These are phyloP conservation scores for Ciconia maguari DNA, from an alignment of 2,113 vertebrate genomes.

Conservation along the genomic window DNA sequence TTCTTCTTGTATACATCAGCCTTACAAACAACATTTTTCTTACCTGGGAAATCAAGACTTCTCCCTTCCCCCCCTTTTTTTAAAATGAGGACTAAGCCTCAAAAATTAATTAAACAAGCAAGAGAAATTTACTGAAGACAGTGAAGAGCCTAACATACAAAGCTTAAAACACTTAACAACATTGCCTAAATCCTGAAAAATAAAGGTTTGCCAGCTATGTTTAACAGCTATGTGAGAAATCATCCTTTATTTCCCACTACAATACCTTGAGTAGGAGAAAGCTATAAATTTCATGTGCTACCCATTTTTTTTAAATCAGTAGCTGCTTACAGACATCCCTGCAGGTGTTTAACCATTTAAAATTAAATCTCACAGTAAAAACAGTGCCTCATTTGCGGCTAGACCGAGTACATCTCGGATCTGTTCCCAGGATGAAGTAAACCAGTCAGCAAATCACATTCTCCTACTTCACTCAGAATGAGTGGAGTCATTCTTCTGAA, in stretches of 20 bases:
- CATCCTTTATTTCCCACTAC: not conserved
- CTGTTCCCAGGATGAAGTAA: not conserved
- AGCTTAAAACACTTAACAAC: not conserved
- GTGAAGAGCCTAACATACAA: not conserved
- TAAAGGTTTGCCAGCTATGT: not conserved
- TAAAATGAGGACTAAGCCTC: not conserved
- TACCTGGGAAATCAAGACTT: not conserved
- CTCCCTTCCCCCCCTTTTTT: accelerated
- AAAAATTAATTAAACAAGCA: not conserved
- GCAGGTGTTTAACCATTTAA: not conserved
- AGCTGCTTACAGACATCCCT: not conserved
- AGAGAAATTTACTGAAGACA: not conserved
- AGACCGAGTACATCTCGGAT: not conserved
- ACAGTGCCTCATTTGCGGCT: not conserved
- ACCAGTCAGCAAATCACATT: not conserved
- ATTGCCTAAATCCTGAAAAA: not conserved
- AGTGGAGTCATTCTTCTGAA: not conserved
- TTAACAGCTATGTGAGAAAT: not conserved
- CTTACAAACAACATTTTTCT: not conserved
- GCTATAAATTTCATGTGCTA: not conserved
- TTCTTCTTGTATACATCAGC: too few relatives aligned
- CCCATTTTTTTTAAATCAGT: not conserved
- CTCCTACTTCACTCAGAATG: not conserved
- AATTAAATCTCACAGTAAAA: not conserved
- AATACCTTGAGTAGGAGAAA: not conserved